phyloP scores from a whole-genome alignment of 2,797 vertebrate genomes.

The Podarcis siculus region DNA sequence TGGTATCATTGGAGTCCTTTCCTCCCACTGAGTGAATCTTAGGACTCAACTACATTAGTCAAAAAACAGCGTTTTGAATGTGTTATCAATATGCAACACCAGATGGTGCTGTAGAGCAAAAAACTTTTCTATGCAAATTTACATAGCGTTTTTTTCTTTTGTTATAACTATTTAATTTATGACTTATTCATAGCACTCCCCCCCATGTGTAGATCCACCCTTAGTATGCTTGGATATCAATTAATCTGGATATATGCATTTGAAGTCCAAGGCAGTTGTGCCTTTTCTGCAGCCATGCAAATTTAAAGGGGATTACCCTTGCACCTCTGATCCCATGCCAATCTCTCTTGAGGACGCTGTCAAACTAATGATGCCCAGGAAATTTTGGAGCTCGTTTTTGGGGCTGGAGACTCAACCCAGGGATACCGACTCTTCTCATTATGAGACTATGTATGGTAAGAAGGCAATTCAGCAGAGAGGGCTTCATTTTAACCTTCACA shows the following conservation, averaged over 20 bases:
- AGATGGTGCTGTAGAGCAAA: no score
- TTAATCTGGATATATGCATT: accelerated
- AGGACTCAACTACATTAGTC: no score
- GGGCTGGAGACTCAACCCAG: not conserved
- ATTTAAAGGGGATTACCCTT: not conserved
- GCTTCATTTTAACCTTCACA: not conserved
- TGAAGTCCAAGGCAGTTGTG: not conserved
- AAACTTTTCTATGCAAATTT: no score
- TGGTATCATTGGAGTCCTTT: not conserved
- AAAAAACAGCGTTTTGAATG: no score
- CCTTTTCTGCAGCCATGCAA: not conserved
- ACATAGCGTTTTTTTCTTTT: no score
- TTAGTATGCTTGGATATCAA: not conserved
- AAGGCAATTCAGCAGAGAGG: not conserved
- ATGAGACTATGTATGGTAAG: not conserved
- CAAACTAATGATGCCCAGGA: not conserved
- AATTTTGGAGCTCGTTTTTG: not conserved
- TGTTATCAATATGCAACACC: no score
- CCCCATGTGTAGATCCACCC: no score
- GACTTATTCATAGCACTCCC: no score
- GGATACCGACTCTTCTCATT: not conserved
- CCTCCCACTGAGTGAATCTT: not conserved
- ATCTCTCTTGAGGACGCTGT: not conserved
- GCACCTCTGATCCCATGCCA: not conserved
- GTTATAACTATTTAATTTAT: no score